Evolutionary conservation across 2,797 vertebrate genomes (phyloP).

Genomic region (Phoxinus dragarum): DNA sequence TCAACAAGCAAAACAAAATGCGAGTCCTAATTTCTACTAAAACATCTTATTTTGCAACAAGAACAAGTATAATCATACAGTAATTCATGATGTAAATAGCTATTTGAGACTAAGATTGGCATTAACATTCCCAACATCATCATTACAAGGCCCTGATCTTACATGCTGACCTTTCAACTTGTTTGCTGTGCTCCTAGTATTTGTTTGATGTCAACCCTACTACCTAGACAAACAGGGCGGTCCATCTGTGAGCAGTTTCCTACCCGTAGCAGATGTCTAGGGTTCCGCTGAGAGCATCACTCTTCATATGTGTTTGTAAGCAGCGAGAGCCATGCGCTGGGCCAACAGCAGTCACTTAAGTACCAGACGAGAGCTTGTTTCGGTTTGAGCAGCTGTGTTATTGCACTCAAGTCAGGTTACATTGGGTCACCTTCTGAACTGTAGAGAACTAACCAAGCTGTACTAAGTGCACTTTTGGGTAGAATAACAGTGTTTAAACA

Average conservation of each 20-base stretch:
- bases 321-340: constrained; percentile 40
- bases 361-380: constrained; percentile 49
- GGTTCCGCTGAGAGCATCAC: constrained; percentile 21
- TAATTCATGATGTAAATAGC: not conserved
- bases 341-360: constrained; percentile 18
- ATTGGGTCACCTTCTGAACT: constrained; percentile 29
- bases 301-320: constrained; percentile 56
- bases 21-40: not conserved
- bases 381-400: constrained; percentile 58
- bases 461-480: constrained; percentile 35
- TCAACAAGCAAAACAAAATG: not conserved
- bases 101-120: not conserved
- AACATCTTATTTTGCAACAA: not conserved
- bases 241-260: constrained; percentile 24
- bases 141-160: constrained; percentile 35
- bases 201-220: constrained; percentile 45
- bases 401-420: constrained; percentile 39
- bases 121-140: constrained; percentile 19
- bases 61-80: not conserved
- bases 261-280: constrained; percentile 52
- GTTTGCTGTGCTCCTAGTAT: not conserved
- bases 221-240: constrained; percentile 37
- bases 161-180: constrained; percentile 13
- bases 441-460: constrained; percentile 36
- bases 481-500: constrained; percentile 12